phyloP scores from a whole-genome alignment of 2,797 vertebrate species.

The Taeniopygia guttata region DNA sequence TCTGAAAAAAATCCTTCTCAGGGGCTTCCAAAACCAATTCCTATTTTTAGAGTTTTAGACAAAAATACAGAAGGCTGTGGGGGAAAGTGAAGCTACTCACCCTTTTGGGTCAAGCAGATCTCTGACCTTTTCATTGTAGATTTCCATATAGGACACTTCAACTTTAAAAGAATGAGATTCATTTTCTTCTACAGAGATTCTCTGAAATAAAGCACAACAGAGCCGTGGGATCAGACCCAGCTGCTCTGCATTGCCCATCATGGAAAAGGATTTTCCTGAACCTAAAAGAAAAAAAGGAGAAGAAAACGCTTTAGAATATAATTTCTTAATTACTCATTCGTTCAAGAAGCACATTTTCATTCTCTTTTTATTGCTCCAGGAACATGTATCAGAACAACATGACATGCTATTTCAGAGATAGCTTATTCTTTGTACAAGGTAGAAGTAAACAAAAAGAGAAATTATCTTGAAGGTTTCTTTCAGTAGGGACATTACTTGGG shows the following conservation, averaged over 20 bases:
- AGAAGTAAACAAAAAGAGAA: neutral
- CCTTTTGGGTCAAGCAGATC: conserved; percentile 98
- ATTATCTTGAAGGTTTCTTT: neutral
- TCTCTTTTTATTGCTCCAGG: neutral
- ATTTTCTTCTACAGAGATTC: conserved; percentile 86
- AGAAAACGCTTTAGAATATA: neutral
- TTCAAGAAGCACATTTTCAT: neutral
- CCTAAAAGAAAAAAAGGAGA: conserved; percentile 75
- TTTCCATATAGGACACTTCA: conserved; percentile 98
- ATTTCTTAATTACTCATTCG: neutral
- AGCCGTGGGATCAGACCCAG: conserved; percentile 96
- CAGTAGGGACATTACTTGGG: neutral
- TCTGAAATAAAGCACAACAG: conserved; percentile 94
- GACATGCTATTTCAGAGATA: neutral
- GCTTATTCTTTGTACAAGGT: neutral
- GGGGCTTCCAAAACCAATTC: neutral
- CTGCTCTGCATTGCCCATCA: conserved; percentile 97
- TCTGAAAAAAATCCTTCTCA: neutral
- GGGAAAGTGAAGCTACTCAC: conserved; percentile 74
- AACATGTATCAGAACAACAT: neutral
- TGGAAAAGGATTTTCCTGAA: conserved; percentile 98
- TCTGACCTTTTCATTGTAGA: conserved; percentile 98
- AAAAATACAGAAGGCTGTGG: neutral
- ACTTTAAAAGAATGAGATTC: conserved; percentile 92
- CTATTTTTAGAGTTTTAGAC: neutral